Conservation (phyloP, 2,797 vertebrate species). For the Poecile montanus region DNA sequence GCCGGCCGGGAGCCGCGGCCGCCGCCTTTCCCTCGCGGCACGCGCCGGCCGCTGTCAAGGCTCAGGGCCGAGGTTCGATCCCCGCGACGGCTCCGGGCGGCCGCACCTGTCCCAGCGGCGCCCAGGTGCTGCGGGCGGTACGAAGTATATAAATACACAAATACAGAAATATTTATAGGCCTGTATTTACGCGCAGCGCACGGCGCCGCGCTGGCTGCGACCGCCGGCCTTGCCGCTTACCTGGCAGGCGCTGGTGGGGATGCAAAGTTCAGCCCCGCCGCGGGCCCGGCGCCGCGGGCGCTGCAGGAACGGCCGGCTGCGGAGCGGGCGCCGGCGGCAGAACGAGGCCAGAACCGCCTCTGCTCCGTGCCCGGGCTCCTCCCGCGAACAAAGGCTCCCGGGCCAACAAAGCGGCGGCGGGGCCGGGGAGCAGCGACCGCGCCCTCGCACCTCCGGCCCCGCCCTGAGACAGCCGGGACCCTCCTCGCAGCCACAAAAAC, state of each 20-base stretch:
- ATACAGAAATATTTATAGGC: not conserved
- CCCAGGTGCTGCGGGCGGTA: not conserved
- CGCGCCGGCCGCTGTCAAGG: rapidly evolving
- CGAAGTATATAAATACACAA: not conserved
- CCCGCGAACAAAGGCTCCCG: not conserved
- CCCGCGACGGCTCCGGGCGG: not conserved
- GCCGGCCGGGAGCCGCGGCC: rapidly evolving
- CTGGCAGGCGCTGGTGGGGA: not conserved
- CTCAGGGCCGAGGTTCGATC: rapidly evolving
- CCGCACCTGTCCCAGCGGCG: not conserved
- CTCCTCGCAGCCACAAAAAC: not conserved
- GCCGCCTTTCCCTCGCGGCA: not conserved
- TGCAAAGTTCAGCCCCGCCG: not conserved
- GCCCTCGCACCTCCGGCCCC: not conserved
- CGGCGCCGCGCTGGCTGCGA: not conserved
- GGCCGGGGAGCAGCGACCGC: not conserved
- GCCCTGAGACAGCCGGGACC: not conserved
- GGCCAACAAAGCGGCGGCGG: not conserved
- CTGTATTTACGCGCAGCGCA: rapidly evolving
- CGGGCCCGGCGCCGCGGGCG: not conserved
- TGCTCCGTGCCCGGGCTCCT: rapidly evolving
- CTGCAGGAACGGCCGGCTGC: not conserved
- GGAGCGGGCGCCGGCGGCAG: not conserved
- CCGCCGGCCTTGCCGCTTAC: not conserved
- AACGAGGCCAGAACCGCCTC: rapidly evolving